phyloP scores from a whole-genome alignment of 2,888 invertebrate genomes.

The Cephus pulcher region DNA sequence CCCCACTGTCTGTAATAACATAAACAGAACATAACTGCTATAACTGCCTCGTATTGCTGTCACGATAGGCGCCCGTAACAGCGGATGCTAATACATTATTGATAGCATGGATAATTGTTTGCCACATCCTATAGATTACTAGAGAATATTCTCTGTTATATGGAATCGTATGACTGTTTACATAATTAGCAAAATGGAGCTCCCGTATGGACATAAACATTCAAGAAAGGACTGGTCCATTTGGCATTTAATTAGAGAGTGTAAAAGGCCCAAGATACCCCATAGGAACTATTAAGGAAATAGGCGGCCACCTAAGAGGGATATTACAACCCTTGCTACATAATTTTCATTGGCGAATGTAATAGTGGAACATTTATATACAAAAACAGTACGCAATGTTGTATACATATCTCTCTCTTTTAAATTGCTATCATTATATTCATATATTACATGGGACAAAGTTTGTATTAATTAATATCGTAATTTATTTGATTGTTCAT shows the following conservation, averaged over 20 bases:
- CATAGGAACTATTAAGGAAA: background rate
- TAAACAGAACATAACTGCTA: constrained; percentile 42
- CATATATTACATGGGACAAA: background rate
- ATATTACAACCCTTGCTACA: background rate
- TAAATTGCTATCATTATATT: background rate
- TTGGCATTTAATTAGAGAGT: background rate
- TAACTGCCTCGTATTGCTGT: constrained; percentile 44
- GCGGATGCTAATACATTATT: constrained; percentile 24
- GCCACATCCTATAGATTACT: background rate
- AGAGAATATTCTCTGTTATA: background rate
- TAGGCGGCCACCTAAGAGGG: background rate
- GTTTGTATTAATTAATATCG: too few species aligned
- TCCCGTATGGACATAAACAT: background rate
- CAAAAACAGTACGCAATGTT: background rate
- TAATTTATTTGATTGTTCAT: too few species aligned
- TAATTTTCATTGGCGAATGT: background rate
- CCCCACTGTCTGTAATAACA: constrained; percentile 32
- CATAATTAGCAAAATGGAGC: constrained; percentile 4
- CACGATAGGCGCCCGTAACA: constrained; percentile 38
- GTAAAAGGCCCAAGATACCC: background rate
- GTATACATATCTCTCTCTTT: background rate
- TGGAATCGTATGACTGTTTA: background rate
- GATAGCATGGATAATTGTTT: background rate
- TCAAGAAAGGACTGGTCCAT: background rate
- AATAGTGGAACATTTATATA: background rate